Conservation (phyloP, 1,140 invertebrate species). For the roundworm (Caenorhabditis elegans) region WBcel235 BX284606.5:961501-962000, state of each 20-base stretch:
- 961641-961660: slow-evolving; percentile 90
- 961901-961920: slow-evolving; percentile 96
- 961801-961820: too few species aligned
- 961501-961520: too few species aligned
- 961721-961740: slow-evolving; percentile 97
- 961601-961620: too few species aligned
- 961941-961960: too few species aligned
- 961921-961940: slow-evolving; percentile 53
- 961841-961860: slow-evolving; percentile 91
- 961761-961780: slow-evolving; percentile 89
- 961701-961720: slow-evolving; percentile 96
- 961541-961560: too few species aligned
- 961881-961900: slow-evolving; percentile 93
- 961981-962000: slow-evolving; percentile 95
- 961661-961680: slow-evolving; percentile 77
- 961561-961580: too few species aligned
- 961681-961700: slow-evolving; percentile 74
- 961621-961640: slow-evolving; percentile 97
- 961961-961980: slow-evolving; percentile 70
- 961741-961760: slow-evolving; percentile 96
- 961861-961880: slow-evolving; percentile 90
- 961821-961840: too few species aligned
- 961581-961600: too few species aligned
- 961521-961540: too few species aligned
- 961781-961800: slow-evolving; percentile 53